Evolutionary conservation across 1,140 invertebrate genomes (phyloP).

Genomic region (Whitmania pigra): DNA sequence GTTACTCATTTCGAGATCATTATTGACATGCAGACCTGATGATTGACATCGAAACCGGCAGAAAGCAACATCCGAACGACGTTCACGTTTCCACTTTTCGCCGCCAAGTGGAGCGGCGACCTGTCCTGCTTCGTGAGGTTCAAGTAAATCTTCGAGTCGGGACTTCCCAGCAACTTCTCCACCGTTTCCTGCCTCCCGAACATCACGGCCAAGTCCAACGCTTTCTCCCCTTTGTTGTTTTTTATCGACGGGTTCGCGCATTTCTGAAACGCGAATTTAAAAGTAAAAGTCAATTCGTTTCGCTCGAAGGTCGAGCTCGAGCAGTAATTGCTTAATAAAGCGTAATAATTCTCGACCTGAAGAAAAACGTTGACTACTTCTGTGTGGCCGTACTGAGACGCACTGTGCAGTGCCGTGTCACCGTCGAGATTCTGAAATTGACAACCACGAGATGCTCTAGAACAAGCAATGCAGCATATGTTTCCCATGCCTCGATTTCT

Average conservation of each 20-base stretch:
- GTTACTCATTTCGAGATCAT: too few relatives aligned
- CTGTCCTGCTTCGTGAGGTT: constrained; percentile 48
- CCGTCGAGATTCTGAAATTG: constrained; percentile 69
- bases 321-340: not conserved
- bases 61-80: constrained; percentile 69
- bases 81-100: constrained; percentile 75
- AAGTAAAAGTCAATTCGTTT: not conserved
- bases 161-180: constrained; percentile 56
- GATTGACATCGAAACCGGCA: constrained; percentile 75
- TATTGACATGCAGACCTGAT: constrained; percentile 29
- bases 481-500: not conserved
- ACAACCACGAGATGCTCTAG: constrained; percentile 13
- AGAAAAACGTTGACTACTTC: constrained; percentile 54
- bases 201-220: constrained; percentile 83
- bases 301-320: too few relatives aligned
- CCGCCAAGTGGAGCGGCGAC: constrained; percentile 83
- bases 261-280: constrained; percentile 46
- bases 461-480: constrained; percentile 28
- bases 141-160: constrained; percentile 25
- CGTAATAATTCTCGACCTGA: not conserved
- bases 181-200: constrained; percentile 67
- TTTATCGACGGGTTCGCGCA: constrained; percentile 77
- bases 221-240: constrained; percentile 76
- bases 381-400: constrained; percentile 84
- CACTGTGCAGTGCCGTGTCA: constrained; percentile 83